Conservation (phyloP, 1,140 invertebrate species). For the Bombus polaris region DNA sequence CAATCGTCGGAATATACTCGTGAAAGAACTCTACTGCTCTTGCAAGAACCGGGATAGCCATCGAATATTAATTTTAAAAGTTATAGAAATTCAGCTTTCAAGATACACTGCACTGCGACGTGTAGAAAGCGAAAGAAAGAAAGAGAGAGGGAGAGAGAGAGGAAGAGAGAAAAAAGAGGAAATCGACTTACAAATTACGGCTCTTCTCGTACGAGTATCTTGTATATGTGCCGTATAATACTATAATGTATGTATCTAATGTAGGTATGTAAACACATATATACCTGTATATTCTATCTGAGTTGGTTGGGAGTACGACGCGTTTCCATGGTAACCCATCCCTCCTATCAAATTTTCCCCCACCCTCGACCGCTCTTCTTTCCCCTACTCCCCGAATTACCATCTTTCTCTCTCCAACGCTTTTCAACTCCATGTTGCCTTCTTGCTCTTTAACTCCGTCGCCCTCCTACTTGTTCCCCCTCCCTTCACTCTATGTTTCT, state of each 20-base stretch:
- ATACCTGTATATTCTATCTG: conserved; percentile 66
- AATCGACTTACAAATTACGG: conserved; percentile 67
- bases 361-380: not conserved
- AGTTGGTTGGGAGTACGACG: conserved; percentile 72
- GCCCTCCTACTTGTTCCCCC: not conserved
- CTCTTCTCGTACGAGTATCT: conserved; percentile 58
- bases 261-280: conserved; percentile 61
- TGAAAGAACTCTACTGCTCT: not conserved
- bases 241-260: conserved; percentile 57
- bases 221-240: conserved; percentile 61
- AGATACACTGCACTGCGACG: conserved; percentile 35
- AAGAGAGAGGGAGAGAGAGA: conserved; percentile 13
- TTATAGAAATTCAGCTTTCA: conserved; percentile 41
- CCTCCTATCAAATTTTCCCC: conserved; percentile 66
- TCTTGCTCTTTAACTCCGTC: not conserved
- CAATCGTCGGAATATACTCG: not conserved
- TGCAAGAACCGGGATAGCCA: not conserved
- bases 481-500: not conserved
- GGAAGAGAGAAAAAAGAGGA: conserved; percentile 55
- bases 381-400: not conserved
- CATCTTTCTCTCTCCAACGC: not conserved
- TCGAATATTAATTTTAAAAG: conserved; percentile 34
- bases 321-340: conserved; percentile 79
- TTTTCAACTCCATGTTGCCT: not conserved
- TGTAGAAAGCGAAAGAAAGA: conserved; percentile 4